Conservation (phyloP, 2,797 vertebrate genomes). For the Falco novaeseelandiae region DNA sequence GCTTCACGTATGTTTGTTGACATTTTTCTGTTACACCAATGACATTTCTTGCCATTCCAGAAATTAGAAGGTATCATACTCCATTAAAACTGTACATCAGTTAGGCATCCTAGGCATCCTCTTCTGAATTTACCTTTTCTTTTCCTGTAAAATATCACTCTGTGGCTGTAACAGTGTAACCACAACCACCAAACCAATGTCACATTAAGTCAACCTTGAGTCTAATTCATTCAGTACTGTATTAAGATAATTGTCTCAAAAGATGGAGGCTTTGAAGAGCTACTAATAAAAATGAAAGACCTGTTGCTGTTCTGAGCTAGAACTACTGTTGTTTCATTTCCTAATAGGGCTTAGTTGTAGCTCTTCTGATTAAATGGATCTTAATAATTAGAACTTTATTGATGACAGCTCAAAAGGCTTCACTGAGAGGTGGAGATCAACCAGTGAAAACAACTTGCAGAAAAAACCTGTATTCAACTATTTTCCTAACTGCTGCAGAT, state of each 20-base stretch:
- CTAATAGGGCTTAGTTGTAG: not conserved
- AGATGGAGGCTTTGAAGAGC: not conserved
- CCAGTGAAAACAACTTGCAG: not conserved
- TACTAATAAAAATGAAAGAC: not conserved
- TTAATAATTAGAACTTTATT: not conserved
- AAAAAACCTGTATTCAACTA: not conserved
- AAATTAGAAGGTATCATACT: fast-evolving
- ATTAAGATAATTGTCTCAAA: not conserved
- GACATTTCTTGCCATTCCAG: not conserved
- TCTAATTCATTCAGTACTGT: not conserved
- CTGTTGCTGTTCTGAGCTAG: not conserved
- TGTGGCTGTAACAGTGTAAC: not conserved
- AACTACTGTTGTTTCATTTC: not conserved
- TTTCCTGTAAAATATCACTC: not conserved
- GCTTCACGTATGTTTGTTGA: not conserved
- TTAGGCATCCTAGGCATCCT: not conserved
- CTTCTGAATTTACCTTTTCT: not conserved
- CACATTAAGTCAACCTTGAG: not conserved
- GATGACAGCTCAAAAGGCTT: not conserved
- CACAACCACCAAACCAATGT: not conserved
- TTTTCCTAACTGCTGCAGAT: not conserved
- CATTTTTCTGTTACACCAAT: not conserved
- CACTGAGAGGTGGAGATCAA: not conserved
- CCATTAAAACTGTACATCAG: not conserved
- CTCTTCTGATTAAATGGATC: not conserved